phyloP scores from a whole-genome alignment of 2,113 vertebrate genomes.

The Nothoprocta perdicaria region DNA sequence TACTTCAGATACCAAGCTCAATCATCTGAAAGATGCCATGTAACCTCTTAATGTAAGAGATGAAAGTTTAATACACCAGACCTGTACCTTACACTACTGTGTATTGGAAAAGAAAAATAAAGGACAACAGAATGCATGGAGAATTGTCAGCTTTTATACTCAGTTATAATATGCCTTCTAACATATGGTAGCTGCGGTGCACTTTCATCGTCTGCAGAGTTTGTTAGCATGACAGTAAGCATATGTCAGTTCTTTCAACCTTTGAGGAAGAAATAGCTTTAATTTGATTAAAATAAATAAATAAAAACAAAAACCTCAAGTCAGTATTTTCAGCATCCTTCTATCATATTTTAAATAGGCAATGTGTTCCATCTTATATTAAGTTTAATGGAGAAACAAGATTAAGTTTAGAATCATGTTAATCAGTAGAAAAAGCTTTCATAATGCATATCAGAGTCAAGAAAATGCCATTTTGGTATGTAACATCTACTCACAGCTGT shows the following conservation, averaged over 20 bases:
- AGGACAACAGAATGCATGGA: background rate
- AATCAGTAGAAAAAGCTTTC: background rate
- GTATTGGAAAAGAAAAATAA: background rate
- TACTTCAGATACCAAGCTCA: background rate
- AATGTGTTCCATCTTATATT: background rate
- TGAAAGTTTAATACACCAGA: background rate
- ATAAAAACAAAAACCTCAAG: background rate
- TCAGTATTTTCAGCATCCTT: background rate
- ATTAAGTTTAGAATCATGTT: background rate
- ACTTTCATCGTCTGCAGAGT: slow-evolving; percentile 39
- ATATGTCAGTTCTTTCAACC: slow-evolving; percentile 22
- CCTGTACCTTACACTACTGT: background rate
- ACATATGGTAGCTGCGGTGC: slow-evolving; percentile 11
- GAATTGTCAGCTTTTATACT: slow-evolving; percentile 15
- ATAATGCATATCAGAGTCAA: background rate
- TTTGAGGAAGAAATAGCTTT: slow-evolving; percentile 32
- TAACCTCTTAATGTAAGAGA: background rate
- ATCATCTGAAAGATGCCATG: background rate
- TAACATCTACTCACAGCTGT: background rate
- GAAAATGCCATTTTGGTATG: background rate
- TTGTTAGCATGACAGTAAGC: slow-evolving; percentile 21
- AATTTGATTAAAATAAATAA: background rate
- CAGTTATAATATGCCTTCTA: background rate
- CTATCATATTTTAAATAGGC: background rate
- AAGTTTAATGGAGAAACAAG: background rate